Percentiles rank a stretch among this genome's conserved stretches.
Conservation (phyloP, 2,888 invertebrate genomes). For the Macaria notata region DNA sequence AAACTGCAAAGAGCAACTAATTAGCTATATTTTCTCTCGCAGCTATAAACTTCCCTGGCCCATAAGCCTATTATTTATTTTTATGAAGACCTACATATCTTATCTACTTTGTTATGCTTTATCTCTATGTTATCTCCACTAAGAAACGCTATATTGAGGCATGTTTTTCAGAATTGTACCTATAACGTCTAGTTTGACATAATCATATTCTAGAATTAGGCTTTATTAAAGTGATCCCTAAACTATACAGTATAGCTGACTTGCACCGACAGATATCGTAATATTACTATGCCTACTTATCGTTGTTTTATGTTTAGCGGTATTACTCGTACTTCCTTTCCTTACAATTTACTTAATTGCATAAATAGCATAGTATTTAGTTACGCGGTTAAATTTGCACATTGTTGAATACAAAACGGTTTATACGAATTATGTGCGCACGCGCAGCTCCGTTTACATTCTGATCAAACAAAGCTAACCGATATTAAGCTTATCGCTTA, state of each 20-base stretch:
- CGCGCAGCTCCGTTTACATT: conserved; percentile 7
- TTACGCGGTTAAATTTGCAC: conserved; percentile 1
- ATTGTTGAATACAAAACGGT: neutral
- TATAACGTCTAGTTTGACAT: conserved; percentile 20
- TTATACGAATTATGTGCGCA: conserved; percentile 1
- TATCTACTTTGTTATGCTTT: conserved; percentile 56
- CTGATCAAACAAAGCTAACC: conserved; percentile 18
- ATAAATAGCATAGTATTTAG: neutral
- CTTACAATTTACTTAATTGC: neutral
- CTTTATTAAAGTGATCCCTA: too few species aligned
- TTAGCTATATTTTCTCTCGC: neutral
- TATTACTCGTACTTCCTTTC: too few species aligned
- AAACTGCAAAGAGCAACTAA: too few species aligned
- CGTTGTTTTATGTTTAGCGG: too few species aligned
- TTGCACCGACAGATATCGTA: too few species aligned
- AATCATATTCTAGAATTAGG: conserved; percentile 2
- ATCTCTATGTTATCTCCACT: conserved; percentile 51
- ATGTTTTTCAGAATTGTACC: conserved; percentile 22
- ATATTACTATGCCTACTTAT: too few species aligned
- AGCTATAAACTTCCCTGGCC: conserved; percentile 5
- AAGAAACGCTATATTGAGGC: conserved; percentile 44
- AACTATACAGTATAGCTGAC: too few species aligned
- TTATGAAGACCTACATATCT: conserved; percentile 37
- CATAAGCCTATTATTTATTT: conserved; percentile 32
- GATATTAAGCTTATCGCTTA: conserved; percentile 27